Base-by-base conservation (phyloP, 1,140 invertebrate species). In the Aphaenogaster floridana region DNA sequence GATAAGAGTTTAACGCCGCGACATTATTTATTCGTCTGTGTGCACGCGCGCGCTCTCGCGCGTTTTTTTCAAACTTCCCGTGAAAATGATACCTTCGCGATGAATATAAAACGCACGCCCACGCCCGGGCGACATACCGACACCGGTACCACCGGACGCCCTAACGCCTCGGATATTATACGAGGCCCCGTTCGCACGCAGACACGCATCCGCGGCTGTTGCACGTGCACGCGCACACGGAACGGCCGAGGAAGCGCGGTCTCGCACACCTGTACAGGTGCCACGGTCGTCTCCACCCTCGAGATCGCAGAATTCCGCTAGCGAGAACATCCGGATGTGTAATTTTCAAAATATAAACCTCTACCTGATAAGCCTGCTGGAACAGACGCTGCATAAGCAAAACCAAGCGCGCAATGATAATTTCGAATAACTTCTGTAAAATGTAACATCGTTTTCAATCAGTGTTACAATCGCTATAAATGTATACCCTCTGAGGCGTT, bases 51-150 rank as follows among this genome's bases (percentile, higher is more conserved):
- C 74, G 17, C 45, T 9, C 45, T 9, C 15, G 50, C 71, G 59
- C 69, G 59, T 85, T 89, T 89, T 87, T 89, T 88, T 86, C 69
- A 91, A 91, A 89, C 87, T 91, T 89, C 84, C 71, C 84, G 90
- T 91, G 90, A 91, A 91, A 91, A 91, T 91, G 90, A 91, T 91
- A 91, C 90, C 89, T 89, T 71, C 87, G 89, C 90, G 90, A 91
- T 91, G 90, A 91, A 91, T 91, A 91, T 91, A 91, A 91, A 91
- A 91, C 89, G 89, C 87, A 91, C 90, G 90, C 90, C 90, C 87
- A 91, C 90, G 89, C 79, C 79, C 59, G 68, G 42, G 48, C 83
- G 83, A 91, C 90, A 91, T 87, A 88, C 87, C 90, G 87, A 91
- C 90, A 91, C 89, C 87, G 90, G 76, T 74, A 63, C 85, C 87